Evolutionary conservation across 2,888 invertebrate species (phyloP), one percentile per base, ranked within the genome.

Genomic region (Proisotoma minuta): DNA sequence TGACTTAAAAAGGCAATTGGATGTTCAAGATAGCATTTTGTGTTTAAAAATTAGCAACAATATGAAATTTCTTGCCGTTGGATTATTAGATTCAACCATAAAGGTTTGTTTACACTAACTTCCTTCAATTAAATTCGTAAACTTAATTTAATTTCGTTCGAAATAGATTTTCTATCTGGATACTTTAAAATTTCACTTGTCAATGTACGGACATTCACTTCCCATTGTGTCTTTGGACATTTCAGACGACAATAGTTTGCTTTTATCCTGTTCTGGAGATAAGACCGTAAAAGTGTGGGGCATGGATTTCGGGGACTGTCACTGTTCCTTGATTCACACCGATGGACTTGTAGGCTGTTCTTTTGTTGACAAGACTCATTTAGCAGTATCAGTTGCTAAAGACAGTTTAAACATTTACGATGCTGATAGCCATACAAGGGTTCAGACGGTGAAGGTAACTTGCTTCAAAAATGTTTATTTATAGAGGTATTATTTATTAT

Each of bases 361-460:
- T 75, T 99, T 99, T 77, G 85, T 96, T 22, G 89, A 92, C 0
- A 86, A 84, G 72, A 96, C 94, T 2, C 97, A 97, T 78, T 85
- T 93, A 77, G 88, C 98, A 77, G 97, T 98, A 78, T 89, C 93
- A 0, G 87, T 88, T 23, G 91, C 94, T 0, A 95, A 92, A 77
- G 98, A 99, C 78, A 93, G 93, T 0, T 82, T 99, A 1, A 97
- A 96, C 78, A 88, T 98, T 76, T 99, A 99, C 97, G 98, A 99
- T 78, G 95, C 86, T 0, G 96, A 96, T 77, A 87, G 82, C 51
- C 97, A 89, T 76, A 85, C 91, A 68, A 89, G 92, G 78, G 91
- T 99, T 66, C 83, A 90, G n/a, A 90, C 91, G 0, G 78, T 96
- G 26, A 84, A 88, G 79, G 91, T 91, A 78, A 80, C n/a, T n/a